A percentile compares a stretch with the other conserved stretches of the same genome.
Evolutionary conservation across 2,888 invertebrate species (phyloP).

Genomic region (Lasioglossum oenotherae): DNA sequence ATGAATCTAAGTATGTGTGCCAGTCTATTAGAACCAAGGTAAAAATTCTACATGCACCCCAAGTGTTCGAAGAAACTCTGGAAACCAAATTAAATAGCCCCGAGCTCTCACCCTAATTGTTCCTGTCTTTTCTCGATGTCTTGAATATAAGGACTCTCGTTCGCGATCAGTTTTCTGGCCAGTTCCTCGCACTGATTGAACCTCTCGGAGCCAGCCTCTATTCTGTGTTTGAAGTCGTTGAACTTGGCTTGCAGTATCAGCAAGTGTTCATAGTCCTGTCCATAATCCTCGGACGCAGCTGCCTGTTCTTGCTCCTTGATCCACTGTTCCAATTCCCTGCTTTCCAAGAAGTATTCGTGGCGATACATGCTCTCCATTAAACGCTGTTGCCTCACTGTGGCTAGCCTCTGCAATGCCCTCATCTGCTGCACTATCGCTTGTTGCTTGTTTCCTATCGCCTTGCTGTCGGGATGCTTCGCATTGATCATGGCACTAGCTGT

Average conservation of each 20-base stretch:
- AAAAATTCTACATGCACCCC: slow-evolving; percentile 40
- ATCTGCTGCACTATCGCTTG: slow-evolving; percentile 91
- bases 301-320: slow-evolving; percentile 95
- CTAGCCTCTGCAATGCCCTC: slow-evolving; percentile 91
- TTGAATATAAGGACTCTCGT: slow-evolving; percentile 93
- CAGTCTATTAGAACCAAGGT: slow-evolving; percentile 3
- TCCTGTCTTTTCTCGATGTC: slow-evolving; percentile 95
- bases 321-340: slow-evolving; percentile 96
- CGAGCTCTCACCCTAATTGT: slow-evolving; percentile 90
- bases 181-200: slow-evolving; percentile 96
- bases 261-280: slow-evolving; percentile 96
- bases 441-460: slow-evolving; percentile 91
- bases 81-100: background rate
- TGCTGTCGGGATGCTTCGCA: slow-evolving; percentile 93
- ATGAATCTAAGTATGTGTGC: slow-evolving; percentile 11
- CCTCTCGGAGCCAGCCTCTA: slow-evolving; percentile 95
- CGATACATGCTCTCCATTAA: slow-evolving; percentile 96
- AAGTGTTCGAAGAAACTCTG: background rate
- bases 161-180: slow-evolving; percentile 94
- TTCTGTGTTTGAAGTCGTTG: slow-evolving; percentile 95
- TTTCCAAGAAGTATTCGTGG: slow-evolving; percentile 96
- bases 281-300: slow-evolving; percentile 96
- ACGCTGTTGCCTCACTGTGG: slow-evolving; percentile 91
- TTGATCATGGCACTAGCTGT: slow-evolving; percentile 93
- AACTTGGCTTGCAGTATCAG: slow-evolving; percentile 94